Conservation (phyloP, 2,888 invertebrate species). For the Agrotis exclamationis region DNA sequence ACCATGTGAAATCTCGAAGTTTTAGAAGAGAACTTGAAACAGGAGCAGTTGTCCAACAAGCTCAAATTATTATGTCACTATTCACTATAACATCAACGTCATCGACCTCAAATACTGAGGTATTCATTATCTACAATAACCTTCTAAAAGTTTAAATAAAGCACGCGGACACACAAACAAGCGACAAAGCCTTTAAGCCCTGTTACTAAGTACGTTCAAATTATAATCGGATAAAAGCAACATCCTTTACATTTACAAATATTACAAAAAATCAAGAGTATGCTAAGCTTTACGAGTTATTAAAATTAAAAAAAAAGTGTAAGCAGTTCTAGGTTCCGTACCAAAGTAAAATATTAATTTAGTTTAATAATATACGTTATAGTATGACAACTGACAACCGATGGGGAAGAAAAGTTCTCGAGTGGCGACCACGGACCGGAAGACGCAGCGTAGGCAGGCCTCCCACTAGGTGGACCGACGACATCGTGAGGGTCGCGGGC, state of each 20-base stretch:
- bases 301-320: constrained; percentile 33
- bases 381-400: no score
- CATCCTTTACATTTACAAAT: constrained; percentile 35
- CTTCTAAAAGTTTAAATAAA: background rate
- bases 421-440: no score
- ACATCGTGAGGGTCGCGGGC: no score
- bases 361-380: no score
- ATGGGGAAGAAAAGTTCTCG: no score
- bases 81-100: background rate
- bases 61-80: background rate
- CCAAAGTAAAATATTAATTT: no score
- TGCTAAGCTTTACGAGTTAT: constrained; percentile 19
- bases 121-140: background rate
- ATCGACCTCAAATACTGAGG: background rate
- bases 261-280: constrained; percentile 38
- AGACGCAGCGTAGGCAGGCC: no score
- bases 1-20: background rate
- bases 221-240: constrained; percentile 54
- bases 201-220: constrained; percentile 37
- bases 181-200: constrained; percentile 2
- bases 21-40: background rate
- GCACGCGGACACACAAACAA: background rate
- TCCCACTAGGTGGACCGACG: no score
- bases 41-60: background rate
- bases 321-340: no score